Evolutionary conservation across 1,140 invertebrate genomes (phyloP), one percentile per base, ranked within the genome.

Genomic region (Zaprionus ornatus): DNA sequence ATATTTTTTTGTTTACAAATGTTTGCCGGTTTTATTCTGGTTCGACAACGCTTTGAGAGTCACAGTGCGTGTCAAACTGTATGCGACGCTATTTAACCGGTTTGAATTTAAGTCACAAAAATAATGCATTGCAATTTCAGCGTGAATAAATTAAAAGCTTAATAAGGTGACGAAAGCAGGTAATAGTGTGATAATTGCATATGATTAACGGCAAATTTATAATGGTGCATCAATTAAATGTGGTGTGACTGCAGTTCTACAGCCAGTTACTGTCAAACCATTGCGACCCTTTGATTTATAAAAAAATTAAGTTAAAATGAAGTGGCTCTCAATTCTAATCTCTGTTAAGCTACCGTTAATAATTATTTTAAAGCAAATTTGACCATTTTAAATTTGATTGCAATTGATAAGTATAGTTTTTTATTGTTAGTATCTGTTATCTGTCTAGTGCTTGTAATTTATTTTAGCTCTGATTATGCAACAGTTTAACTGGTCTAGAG

Each of bases 1-100:
- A 21, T 40, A 54, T 45, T 42, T 40, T 74, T 55, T 55, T 78
- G 72, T 69, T 64, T 75, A 69, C 66, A 60, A 45, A 23, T 29
- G 19, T 61, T 71, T 73, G 74, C 77, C 77, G 74, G 74, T 68
- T 59, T 45, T n/a, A 27, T 50, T 67, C 32, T 68, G 23, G 48
- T 67, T 54, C 29, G 19, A 17, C 37, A 12, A 17, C 63, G 55
- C 66, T 71, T 75, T 79, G 40, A 59, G 5, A 61, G 55, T 2
- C 40, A 19, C 67, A 52, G 66, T 59, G 29, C 23, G 12, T 54
- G 3, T 50, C 27, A 52, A 70, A 71, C 67, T 65, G 27, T 74
- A 2, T 42, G 19, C 19, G 19, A 64, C 45, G 54, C 55, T 54
- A 48, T 70, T 64, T 60, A 62, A 74, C 72, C 65, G 66, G 72